phyloP scores from a whole-genome alignment of 2,888 invertebrate genomes.

The Athalia rosae region DNA sequence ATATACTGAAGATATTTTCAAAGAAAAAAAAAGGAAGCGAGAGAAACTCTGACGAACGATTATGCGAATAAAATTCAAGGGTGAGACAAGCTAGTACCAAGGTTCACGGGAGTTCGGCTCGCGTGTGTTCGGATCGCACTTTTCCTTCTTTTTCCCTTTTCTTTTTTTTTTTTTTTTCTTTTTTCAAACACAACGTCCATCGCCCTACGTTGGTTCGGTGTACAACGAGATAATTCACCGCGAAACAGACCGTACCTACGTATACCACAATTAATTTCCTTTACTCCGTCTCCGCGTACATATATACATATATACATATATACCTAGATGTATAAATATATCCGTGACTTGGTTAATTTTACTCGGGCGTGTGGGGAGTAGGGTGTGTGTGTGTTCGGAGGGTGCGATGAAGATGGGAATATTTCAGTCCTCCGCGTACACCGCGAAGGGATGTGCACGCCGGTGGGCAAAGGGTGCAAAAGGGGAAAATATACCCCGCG shows the following conservation, averaged over 20 bases:
- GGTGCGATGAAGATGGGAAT: background rate
- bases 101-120: too few species aligned
- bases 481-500: background rate
- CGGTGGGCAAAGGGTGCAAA: background rate
- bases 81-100: too few species aligned
- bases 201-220: conserved; percentile 5
- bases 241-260: conserved; percentile 5
- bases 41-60: too few species aligned
- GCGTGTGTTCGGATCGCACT: background rate
- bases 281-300: background rate
- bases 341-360: conserved; percentile 41
- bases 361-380: conserved; percentile 17
- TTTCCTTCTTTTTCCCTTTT: background rate
- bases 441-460: background rate
- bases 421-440: background rate
- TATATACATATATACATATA: background rate
- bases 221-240: conserved; percentile 40
- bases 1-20: too few species aligned
- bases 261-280: background rate
- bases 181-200: conserved; percentile 11
- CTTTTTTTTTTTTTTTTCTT: background rate
- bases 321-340: too few species aligned
- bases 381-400: too few species aligned
- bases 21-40: too few species aligned
- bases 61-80: too few species aligned